These are phyloP conservation scores for Aphodius granarius DNA, from an alignment of 2,888 invertebrate species.

Conservation along the genomic window DNA sequence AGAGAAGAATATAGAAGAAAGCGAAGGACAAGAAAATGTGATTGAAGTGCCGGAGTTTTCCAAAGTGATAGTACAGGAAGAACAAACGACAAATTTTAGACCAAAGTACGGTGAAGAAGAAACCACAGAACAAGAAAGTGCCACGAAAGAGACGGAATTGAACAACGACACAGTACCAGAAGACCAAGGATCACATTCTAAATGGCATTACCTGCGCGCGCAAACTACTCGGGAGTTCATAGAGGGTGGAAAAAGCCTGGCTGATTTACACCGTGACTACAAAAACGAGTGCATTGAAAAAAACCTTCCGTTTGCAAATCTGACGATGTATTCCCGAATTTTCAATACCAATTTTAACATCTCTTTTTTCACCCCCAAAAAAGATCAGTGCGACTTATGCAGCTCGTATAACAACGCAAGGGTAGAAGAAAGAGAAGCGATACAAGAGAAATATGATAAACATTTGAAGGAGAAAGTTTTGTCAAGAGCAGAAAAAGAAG, in stretches of 20 bases:
- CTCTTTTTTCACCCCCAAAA: constrained; percentile 16
- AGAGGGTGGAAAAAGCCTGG: constrained; percentile 39
- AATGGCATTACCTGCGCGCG: constrained; percentile 40
- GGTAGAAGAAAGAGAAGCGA: not conserved
- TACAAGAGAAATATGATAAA: constrained; percentile 5
- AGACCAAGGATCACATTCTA: constrained; percentile 38
- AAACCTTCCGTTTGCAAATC: not conserved
- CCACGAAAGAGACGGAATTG: constrained; percentile 34
- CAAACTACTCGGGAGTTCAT: constrained; percentile 38
- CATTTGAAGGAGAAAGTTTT: constrained; percentile 30
- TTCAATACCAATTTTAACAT: constrained; percentile 13
- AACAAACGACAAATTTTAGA: too few relatives aligned
- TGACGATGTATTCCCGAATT: constrained; percentile 4
- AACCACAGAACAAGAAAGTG: too few relatives aligned
- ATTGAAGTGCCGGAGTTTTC: too few relatives aligned
- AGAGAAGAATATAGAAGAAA: too few relatives aligned
- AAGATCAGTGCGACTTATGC: constrained; percentile 39
- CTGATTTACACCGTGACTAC: constrained; percentile 23
- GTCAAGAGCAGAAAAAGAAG: constrained; percentile 26
- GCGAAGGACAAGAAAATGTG: too few relatives aligned
- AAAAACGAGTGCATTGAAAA: constrained; percentile 3
- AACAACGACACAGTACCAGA: constrained; percentile 40
- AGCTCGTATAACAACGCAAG: constrained; percentile 37
- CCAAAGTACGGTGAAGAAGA: too few relatives aligned
- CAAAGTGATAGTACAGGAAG: too few relatives aligned